Evolutionary conservation across 1,140 invertebrate species (phyloP), one percentile per base, ranked within the genome.

Genomic region (Hetaerina americana): DNA sequence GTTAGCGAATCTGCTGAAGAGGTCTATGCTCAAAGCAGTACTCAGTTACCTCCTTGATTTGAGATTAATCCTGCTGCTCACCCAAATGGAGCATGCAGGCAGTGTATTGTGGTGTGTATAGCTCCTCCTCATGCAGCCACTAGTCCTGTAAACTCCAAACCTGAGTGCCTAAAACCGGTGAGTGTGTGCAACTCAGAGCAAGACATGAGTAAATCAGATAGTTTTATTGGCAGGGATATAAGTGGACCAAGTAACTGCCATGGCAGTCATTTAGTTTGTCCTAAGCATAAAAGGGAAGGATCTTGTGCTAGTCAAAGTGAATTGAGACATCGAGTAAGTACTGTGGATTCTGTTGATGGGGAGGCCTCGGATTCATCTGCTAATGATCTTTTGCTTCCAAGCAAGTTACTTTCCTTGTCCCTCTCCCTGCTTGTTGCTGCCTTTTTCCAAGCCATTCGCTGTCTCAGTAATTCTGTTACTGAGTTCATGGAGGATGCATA

Each of bases 361-460:
- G 40, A 57, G 15, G 22, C 15, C 22, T 57, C 40, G 15, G 40
- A n/a, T 12, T 57, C 40, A 57, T 10, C 40, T 12, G 10, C 40
- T 57, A 57, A 57, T 12, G 40, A 78, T 69, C 78, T 78, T 49
- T n/a, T 80, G 5, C 73, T 80, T 67, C 78, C 80, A 24, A 82
- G 79, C 72, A 82, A 82, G 78, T 73, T 84, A 27, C 77, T 84
- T 24, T 82, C 82, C 26, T 76, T 84, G 8, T 83, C 82, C 2
- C 70, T 84, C 66, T 83, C 82, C 26, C 72, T 84, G 29, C 74
- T 84, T 5, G 76, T 84, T 31, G 82, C 82, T 26, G 82, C 81
- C 5, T 72, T 82, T 26, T 72, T 82, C 15, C 81, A 82, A 75
- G 81, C 81, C 0, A 80, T 82, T 26, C 79, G 80, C 57, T 82